A percentile compares a stretch with the other conserved stretches of the same genome.
Evolutionary conservation across 2,888 invertebrate species (phyloP).

Genomic region (Agrotis clavis): DNA sequence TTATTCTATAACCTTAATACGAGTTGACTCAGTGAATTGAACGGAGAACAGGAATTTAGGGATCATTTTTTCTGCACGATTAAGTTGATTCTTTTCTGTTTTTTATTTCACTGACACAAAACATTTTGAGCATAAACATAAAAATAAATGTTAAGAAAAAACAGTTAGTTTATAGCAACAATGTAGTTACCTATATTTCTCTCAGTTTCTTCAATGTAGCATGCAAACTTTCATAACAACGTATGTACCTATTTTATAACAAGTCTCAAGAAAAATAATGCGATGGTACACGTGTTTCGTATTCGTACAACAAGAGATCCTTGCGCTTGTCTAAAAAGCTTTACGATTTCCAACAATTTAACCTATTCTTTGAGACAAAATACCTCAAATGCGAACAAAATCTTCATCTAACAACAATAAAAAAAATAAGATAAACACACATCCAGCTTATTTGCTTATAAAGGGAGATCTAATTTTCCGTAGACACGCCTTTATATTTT

Average conservation of each 20-base stretch:
- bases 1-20: conserved; percentile 62
- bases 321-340: conserved; percentile 11
- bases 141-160: conserved; percentile 16
- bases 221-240: conserved; percentile 29
- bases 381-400: conserved; percentile 16
- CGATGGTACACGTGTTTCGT: conserved; percentile 25
- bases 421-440: conserved; percentile 28
- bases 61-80: conserved; percentile 44
- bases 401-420: conserved; percentile 25
- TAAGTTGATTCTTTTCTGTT: conserved; percentile 42
- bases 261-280: conserved; percentile 29
- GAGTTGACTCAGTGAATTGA: conserved; percentile 62
- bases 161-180: too few species aligned
- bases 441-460: conserved; percentile 42
- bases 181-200: conserved; percentile 4
- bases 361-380: conserved; percentile 2
- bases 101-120: conserved; percentile 36
- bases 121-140: conserved; percentile 15
- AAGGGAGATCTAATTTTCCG: conserved; percentile 48
- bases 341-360: conserved; percentile 24
- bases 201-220: conserved; percentile 16
- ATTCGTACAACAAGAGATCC: conserved; percentile 9
- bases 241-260: conserved; percentile 25
- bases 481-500: conserved; percentile 60
- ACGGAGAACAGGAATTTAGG: conserved; percentile 38